Evolutionary conservation across 2,113 vertebrate species (phyloP), one percentile per base, ranked within the genome.

Genomic region (Colinus virginianus): DNA sequence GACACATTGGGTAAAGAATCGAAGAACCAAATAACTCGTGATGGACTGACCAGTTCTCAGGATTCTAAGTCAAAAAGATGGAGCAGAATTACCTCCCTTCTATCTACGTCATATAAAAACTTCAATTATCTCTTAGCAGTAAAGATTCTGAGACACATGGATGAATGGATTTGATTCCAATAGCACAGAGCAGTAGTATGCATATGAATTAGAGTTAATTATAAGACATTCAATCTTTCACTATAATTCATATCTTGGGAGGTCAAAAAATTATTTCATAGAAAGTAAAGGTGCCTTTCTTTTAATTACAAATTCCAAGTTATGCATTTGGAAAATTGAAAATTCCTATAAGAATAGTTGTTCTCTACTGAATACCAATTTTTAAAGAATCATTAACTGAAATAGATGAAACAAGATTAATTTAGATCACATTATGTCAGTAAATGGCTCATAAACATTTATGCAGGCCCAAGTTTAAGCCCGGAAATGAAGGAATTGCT

Each of bases 381-480:
- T 88, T 88, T 90, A 90, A 90, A 84, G 83, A 81, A 81, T 62
- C 63, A 36, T 96, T 96, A 91, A 86, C 43, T 69, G 30, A 16
- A 91, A 87, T 48, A 84, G 66, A 91, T 93, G 91, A 95, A 96
- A 64, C 53, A 84, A 90, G 86, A 90, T 92, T 96, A 90, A 94
- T 92, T 88, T 78, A 38, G 70, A 81, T 72, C 77, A 45, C 71
- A 81, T 91, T 75, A 81, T 81, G 21, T 34, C 86, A 84, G 77
- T 72, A 94, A 82, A 84, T 49, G 84, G 78, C 77, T 93, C 81
- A 92, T 89, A 94, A 95, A 92, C 67, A 72, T 70, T 91, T 77
- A 82, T 74, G 56, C 71, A 83, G 71, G 23, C 13, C 28, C 19
- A 12, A 46, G 32, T 71, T 88, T 72, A 68, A 88, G 75, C 21